Evolutionary conservation across 2,113 vertebrate species (phyloP).

Genomic region (Nipponia nippon): DNA sequence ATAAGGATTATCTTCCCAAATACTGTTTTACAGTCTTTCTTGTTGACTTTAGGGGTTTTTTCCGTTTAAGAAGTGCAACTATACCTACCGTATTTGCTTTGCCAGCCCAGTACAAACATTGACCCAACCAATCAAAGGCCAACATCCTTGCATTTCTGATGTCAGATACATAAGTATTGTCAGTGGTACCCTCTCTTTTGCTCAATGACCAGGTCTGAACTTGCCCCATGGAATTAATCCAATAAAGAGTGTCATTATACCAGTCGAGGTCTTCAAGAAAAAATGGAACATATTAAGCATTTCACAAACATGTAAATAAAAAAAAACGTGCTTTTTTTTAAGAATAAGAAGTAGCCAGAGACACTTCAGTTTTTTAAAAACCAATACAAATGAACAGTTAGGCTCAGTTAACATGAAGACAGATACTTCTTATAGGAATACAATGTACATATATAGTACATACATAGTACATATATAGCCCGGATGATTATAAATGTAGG

Average conservation of each 20-base stretch:
- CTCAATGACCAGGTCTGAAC: constrained; percentile 60
- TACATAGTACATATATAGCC: neutral
- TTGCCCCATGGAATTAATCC: constrained; percentile 68
- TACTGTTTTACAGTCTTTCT: neutral
- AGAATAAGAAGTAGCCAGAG: neutral
- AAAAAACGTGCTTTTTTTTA: accelerated
- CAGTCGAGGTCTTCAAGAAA: constrained; percentile 73
- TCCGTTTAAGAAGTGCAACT: neutral
- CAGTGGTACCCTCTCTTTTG: neutral
- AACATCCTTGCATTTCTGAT: constrained; percentile 64
- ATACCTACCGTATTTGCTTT: constrained; percentile 67
- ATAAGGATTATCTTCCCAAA: neutral
- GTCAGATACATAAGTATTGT: constrained; percentile 18
- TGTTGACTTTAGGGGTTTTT: neutral
- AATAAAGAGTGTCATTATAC: constrained; percentile 77
- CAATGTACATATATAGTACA: neutral
- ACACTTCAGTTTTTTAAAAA: neutral
- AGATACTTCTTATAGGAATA: neutral
- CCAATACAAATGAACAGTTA: neutral
- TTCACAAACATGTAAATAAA: neutral
- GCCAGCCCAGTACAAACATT: constrained; percentile 75
- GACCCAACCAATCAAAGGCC: constrained; percentile 77
- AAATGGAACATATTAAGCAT: neutral
- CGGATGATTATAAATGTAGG: neutral
- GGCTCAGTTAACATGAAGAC: neutral